phyloP scores from a whole-genome alignment of 2,113 vertebrate genomes.

The Tragelaphus strepsiceros region DNA sequence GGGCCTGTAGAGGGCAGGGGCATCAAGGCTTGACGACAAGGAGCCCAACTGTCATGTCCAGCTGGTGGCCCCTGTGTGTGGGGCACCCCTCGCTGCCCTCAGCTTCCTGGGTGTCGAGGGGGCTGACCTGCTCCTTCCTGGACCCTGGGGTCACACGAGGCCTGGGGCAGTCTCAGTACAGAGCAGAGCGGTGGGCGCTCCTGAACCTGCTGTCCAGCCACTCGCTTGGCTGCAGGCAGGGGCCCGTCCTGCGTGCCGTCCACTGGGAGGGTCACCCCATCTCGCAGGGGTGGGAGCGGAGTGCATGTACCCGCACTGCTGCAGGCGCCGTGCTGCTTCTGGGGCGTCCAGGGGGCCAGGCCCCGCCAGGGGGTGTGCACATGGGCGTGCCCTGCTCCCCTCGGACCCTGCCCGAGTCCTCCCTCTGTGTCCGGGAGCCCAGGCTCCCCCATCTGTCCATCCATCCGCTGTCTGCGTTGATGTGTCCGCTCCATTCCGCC shows the following conservation, averaged over 20 bases:
- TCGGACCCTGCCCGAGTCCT: background rate
- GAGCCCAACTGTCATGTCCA: rapidly evolving
- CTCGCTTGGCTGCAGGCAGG: background rate
- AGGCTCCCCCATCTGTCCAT: background rate
- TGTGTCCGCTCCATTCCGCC: constrained; percentile 60
- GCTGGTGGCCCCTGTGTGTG: background rate
- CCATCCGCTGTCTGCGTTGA: background rate
- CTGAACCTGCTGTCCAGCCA: rapidly evolving
- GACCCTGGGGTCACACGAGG: background rate
- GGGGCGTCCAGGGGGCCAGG: rapidly evolving
- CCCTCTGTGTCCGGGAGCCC: background rate
- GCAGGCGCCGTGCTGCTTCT: rapidly evolving
- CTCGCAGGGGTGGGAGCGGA: rapidly evolving
- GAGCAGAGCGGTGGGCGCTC: rapidly evolving
- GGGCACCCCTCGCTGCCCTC: no score
- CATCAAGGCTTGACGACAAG: background rate
- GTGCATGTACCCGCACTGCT: background rate
- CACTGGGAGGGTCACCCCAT: rapidly evolving
- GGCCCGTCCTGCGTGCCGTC: rapidly evolving
- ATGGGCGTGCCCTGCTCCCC: rapidly evolving
- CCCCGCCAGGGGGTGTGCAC: rapidly evolving
- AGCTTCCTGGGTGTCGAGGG: background rate
- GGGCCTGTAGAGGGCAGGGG: background rate
- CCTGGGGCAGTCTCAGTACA: background rate
- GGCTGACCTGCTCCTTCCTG: background rate